Evolutionary conservation across 2,888 invertebrate species (phyloP).

Genomic region (Orthosia gothica): DNA sequence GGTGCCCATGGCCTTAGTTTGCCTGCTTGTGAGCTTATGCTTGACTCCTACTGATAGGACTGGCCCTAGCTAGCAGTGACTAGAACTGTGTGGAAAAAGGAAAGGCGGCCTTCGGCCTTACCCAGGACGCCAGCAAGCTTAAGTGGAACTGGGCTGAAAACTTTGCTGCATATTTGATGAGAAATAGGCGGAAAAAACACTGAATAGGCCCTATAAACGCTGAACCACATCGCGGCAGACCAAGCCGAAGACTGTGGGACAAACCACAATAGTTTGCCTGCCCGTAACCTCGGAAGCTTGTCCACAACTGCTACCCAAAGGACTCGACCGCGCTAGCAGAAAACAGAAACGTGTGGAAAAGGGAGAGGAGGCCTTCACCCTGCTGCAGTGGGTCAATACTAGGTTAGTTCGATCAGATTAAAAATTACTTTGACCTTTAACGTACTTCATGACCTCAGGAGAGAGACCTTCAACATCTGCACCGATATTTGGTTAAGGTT

Average conservation of each 20-base stretch:
- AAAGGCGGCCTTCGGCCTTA: neutral
- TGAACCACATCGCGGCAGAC: neutral
- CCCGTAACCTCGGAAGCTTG: neutral
- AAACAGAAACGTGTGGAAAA: neutral
- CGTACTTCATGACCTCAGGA: constrained; percentile 29
- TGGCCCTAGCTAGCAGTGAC: too few relatives aligned
- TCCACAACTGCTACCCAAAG: neutral
- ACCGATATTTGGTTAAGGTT: constrained; percentile 72
- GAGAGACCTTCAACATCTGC: constrained; percentile 55
- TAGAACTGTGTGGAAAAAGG: neutral
- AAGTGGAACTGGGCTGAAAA: neutral
- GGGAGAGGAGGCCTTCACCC: neutral
- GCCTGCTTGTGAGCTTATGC: neutral
- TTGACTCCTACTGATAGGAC: neutral
- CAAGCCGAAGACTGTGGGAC: neutral
- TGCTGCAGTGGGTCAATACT: neutral
- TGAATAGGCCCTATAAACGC: too few relatives aligned
- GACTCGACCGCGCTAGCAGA: neutral
- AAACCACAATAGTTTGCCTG: neutral
- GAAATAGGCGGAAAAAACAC: neutral
- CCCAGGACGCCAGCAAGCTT: neutral
- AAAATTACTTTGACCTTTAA: constrained; percentile 18
- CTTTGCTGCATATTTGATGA: neutral
- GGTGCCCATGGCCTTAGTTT: too few relatives aligned
- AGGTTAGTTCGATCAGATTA: constrained; percentile 8